A percentile compares a stretch with the other conserved stretches of the same genome.
Evolutionary conservation across 2,113 vertebrate species (phyloP).

Genomic region (Ibidorhyncha struthersii): DNA sequence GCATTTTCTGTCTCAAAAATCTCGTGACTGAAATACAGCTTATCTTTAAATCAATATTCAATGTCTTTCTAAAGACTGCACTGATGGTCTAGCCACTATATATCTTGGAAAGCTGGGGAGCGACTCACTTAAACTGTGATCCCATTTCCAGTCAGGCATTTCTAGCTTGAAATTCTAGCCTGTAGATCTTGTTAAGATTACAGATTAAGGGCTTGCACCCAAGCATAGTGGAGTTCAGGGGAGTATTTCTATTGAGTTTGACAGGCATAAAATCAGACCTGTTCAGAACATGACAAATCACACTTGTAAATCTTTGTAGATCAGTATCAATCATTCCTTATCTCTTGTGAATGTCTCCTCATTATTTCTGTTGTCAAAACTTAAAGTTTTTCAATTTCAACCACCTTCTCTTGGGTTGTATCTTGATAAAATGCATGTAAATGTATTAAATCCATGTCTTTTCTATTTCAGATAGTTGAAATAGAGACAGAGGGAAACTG

Average conservation of each 20-base stretch:
- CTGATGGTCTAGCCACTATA: background rate
- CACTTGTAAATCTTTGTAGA: constrained; percentile 29
- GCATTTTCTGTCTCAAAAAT: background rate
- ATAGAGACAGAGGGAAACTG: background rate
- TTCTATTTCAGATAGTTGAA: background rate
- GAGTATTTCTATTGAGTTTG: constrained; percentile 17
- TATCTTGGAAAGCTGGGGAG: background rate
- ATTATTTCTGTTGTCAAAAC: constrained; percentile 33
- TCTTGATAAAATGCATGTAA: background rate
- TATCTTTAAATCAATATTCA: background rate
- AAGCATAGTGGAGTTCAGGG: background rate
- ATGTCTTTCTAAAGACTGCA: background rate
- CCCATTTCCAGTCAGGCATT: background rate
- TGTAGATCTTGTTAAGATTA: constrained; percentile 44
- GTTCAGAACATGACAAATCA: constrained; percentile 35
- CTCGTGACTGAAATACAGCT: background rate
- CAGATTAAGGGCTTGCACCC: constrained; percentile 23
- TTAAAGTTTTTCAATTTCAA: background rate
- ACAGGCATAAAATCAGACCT: constrained; percentile 29
- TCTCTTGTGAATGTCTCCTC: background rate
- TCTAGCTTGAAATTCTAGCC: background rate
- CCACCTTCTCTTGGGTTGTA: background rate
- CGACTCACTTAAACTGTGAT: background rate
- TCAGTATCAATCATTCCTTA: constrained; percentile 33
- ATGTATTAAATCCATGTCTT: background rate